Base-by-base conservation (phyloP, 2,797 vertebrate genomes). In the Clarias laeviceps region DNA sequence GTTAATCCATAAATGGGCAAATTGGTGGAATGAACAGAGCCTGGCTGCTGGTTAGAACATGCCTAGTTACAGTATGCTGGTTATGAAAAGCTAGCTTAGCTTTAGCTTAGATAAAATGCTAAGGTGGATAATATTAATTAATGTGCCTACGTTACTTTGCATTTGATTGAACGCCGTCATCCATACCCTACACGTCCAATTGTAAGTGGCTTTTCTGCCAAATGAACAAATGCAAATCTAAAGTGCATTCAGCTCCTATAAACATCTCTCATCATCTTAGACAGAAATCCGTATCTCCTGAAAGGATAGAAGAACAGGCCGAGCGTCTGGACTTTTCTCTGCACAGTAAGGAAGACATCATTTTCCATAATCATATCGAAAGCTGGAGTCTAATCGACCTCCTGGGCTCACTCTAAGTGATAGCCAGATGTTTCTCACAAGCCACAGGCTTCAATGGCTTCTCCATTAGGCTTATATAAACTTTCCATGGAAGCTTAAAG, bases 401-500 rank as follows among this genome's bases (percentile, higher is more conserved):
- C 66, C 34, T 32, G 66, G 66, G 66, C 27, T 50, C n/a, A 34
- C 56, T 64, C 77, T 24, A 83, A 80, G 83, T 50, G 80, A 85
- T 81, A 27, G 73, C 27, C 74, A 80, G 50, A 83, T 29, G 69
- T 79, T 83, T 80, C 45, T 34, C 27, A 12, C 62, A 70, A 80
- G 80, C 73, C 83, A 57, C 57, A 6, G 64, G 79, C 64, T 73
- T 56, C 76, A 64, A 57, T 80, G 73, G 76, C 72, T 74, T 85
- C 83, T 86, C 80, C 76, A 82, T 86, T 80, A 87, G 45, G 80
- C 50, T 77, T 88, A 82, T 84, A 84, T 80, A 73, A 45, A 84
- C 82, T 77, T 79, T 86, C 84, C 84, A 84, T 84, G 74, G 64
- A 82, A 82, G 64, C 65, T 79, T 81, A 82, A 68, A 54, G 2